phyloP scores from a whole-genome alignment of 2,888 invertebrate genomes.

The Microplitis deprimator region DNA sequence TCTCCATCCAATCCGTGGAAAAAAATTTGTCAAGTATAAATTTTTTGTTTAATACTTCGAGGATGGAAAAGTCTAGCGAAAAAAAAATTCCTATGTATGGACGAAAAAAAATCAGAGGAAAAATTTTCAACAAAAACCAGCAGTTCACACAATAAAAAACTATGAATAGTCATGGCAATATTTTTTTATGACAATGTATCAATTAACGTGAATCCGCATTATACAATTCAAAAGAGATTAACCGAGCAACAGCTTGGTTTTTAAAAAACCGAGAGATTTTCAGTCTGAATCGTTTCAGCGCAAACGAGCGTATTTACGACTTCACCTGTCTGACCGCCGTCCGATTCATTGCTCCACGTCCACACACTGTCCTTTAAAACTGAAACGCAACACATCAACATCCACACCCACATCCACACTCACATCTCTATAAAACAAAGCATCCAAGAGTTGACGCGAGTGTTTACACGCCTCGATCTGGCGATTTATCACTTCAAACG shows the following conservation, averaged over 20 bases:
- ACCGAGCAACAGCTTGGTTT: slow-evolving; percentile 24
- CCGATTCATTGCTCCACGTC: not conserved
- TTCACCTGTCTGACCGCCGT: not conserved
- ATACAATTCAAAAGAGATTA: not conserved
- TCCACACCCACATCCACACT: too few species aligned
- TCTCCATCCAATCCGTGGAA: not conserved
- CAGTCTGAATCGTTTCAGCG: slow-evolving; percentile 5
- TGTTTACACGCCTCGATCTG: slow-evolving; percentile 13
- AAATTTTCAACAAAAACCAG: not conserved
- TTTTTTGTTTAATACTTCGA: too few species aligned
- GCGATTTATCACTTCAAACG: slow-evolving; percentile 8
- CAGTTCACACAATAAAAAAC: too few species aligned
- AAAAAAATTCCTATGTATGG: too few species aligned
- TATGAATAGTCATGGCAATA: too few species aligned
- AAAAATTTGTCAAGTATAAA: too few species aligned
- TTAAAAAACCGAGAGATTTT: slow-evolving; percentile 11
- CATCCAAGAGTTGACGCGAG: not conserved
- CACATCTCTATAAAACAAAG: too few species aligned
- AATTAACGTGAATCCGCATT: too few species aligned
- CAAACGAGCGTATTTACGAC: slow-evolving; percentile 8
- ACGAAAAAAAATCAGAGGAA: too few species aligned
- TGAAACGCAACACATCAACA: too few species aligned
- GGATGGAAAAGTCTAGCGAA: too few species aligned
- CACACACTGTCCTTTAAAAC: not conserved
- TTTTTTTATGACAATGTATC: too few species aligned